Base-by-base conservation (phyloP, 2,113 vertebrate species). In the Ailuropoda melanoleuca region DNA sequence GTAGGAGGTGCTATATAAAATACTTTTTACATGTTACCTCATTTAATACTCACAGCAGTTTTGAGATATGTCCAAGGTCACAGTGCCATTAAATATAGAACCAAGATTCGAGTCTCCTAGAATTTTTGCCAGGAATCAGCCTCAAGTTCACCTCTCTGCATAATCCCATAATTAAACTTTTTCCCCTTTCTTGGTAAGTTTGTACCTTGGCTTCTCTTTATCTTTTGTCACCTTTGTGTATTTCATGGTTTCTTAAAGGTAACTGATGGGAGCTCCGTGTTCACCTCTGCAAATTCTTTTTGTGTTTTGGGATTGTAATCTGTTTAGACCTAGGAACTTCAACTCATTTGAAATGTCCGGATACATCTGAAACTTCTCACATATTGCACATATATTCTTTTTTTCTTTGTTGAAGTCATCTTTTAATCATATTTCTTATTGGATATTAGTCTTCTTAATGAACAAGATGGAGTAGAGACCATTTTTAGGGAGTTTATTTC, bases 401-500 rank as follows among this genome's bases (percentile, higher is more conserved):
- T 91, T 88, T 64, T 56, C 46, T 83, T 83, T 80, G 37, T 80
- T 80, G 12, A 95, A 81, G 24, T 87, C 34, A 91, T 5, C 43
- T 82, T 46, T 84, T 89, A 74, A 80, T 81, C 56, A 29, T 72
- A 26, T 86, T 93, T 97, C 37, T 92, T 68, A 39, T 88, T 89
- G 55, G 66, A 46, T 66, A 13, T 85, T 93, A 14, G 68, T 89
- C 77, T 55, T 83, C 39, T 78, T 92, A 18, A 37, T 90, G 37
- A 46, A 92, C 58, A 4, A 68, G 43, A 96, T 34, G 74, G 48
- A 43, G 3, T n/a, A 72, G 37, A 64, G 66, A 80, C 31, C 31
- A 88, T 88, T 77, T 96, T 84, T 53, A 55, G 29, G 43, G 19
- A 92, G 21, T 64, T 95, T 88, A 72, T 78, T 95, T 75, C 56